phyloP scores from a whole-genome alignment of 2,113 vertebrate genomes.

The Acanthisitta chloris region DNA sequence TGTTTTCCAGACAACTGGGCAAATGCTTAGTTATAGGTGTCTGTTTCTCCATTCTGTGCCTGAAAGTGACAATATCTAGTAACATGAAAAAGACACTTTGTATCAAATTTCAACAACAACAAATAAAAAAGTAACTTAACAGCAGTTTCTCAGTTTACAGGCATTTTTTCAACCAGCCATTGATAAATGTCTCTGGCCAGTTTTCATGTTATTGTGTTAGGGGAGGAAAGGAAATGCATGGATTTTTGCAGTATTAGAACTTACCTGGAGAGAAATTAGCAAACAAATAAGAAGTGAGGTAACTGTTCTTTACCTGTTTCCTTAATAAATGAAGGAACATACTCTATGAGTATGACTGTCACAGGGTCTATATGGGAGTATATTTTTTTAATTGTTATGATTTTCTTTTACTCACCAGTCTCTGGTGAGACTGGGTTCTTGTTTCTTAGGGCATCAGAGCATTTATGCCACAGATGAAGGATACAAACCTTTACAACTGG shows the following conservation, averaged over 20 bases:
- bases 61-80: background rate
- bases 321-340: background rate
- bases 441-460: background rate
- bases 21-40: background rate
- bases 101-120: background rate
- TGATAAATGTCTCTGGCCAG: background rate
- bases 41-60: background rate
- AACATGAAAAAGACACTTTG: background rate
- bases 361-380: background rate
- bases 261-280: background rate
- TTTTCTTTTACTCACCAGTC: background rate
- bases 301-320: background rate
- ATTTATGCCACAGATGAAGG: background rate
- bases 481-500: background rate
- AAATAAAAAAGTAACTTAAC: background rate
- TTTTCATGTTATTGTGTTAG: background rate
- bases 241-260: background rate
- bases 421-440: background rate
- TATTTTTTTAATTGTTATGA: background rate
- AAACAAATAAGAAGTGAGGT: background rate
- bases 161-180: background rate
- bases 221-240: background rate
- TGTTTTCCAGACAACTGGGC: background rate
- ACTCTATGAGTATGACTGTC: background rate
- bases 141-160: background rate